Evolutionary conservation across 2,113 vertebrate species (phyloP).

Genomic region (Aspidoscelis tigris): DNA sequence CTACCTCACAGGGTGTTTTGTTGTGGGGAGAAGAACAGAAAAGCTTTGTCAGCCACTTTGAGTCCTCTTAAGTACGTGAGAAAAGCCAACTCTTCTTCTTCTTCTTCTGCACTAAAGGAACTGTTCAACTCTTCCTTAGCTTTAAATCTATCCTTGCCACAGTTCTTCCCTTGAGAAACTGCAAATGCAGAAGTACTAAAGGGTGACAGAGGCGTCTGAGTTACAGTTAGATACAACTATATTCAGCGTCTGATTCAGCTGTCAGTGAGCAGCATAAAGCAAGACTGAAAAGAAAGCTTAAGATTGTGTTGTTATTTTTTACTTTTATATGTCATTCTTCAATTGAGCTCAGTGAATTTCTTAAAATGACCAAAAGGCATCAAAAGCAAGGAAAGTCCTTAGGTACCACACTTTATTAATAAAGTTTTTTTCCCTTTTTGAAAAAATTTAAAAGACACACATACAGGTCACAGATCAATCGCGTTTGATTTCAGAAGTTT

Average conservation of each 20-base stretch:
- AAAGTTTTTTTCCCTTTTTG: constrained; percentile 53
- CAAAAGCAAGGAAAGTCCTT: constrained; percentile 45
- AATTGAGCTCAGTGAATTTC: not conserved
- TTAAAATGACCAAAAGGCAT: not conserved
- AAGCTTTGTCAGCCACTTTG: too few relatives aligned
- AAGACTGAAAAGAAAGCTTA: not conserved
- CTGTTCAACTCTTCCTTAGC: not conserved
- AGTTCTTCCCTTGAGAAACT: not conserved
- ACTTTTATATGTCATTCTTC: not conserved
- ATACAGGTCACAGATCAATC: constrained; percentile 50
- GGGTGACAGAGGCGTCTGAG: not conserved
- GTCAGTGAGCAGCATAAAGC: not conserved
- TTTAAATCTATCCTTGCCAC: not conserved
- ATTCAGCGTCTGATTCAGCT: not conserved
- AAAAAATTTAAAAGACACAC: constrained; percentile 76
- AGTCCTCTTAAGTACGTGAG: too few relatives aligned
- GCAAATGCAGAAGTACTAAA: not conserved
- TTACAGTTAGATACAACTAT: not conserved
- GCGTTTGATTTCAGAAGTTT: constrained; percentile 46
- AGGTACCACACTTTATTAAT: constrained; percentile 27
- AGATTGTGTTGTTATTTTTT: not conserved
- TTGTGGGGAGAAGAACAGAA: too few relatives aligned
- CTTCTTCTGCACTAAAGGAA: not conserved
- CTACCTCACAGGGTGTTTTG: too few relatives aligned
- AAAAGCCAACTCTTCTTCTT: too few relatives aligned